Conservation (phyloP, 2,797 vertebrate genomes). For the Sebastes minor region DNA sequence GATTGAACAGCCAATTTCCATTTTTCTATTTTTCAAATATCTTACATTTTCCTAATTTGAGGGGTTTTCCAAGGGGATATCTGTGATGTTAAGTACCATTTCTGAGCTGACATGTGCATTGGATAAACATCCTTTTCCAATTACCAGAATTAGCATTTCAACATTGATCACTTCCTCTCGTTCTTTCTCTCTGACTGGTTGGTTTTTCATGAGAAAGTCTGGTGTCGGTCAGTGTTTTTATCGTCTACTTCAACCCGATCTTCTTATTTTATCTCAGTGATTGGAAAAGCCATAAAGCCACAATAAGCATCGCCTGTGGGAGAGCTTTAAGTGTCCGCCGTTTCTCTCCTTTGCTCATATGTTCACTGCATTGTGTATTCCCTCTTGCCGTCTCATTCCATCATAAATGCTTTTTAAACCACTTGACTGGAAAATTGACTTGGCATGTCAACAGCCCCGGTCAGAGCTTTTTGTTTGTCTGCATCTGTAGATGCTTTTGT, state of each 20-base stretch:
- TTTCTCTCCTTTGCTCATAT: constrained; percentile 32
- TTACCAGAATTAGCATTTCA: not conserved
- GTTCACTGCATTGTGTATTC: constrained; percentile 65
- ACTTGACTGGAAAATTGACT: constrained; percentile 79
- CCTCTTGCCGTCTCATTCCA: constrained; percentile 55
- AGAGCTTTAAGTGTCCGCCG: constrained; percentile 45
- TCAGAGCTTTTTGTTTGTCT: constrained; percentile 54
- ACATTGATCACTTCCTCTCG: not conserved
- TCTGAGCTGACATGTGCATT: not conserved
- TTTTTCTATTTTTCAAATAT: not conserved
- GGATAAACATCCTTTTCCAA: not conserved
- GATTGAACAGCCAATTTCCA: not conserved
- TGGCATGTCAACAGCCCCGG: constrained; percentile 56
- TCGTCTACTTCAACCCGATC: constrained; percentile 26
- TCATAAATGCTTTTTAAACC: constrained; percentile 75
- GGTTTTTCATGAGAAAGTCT: constrained; percentile 14
- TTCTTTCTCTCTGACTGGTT: not conserved
- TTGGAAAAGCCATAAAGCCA: constrained; percentile 62
- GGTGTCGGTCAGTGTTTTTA: constrained; percentile 19
- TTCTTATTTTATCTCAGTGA: constrained; percentile 50
- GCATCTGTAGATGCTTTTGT: constrained; percentile 45
- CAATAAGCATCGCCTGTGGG: constrained; percentile 47
- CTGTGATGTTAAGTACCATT: constrained; percentile 8
- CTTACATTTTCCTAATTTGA: not conserved
- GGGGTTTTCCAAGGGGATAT: not conserved